Conservation (phyloP, 1,140 invertebrate species). For the Himalopsyche phryganea region DNA sequence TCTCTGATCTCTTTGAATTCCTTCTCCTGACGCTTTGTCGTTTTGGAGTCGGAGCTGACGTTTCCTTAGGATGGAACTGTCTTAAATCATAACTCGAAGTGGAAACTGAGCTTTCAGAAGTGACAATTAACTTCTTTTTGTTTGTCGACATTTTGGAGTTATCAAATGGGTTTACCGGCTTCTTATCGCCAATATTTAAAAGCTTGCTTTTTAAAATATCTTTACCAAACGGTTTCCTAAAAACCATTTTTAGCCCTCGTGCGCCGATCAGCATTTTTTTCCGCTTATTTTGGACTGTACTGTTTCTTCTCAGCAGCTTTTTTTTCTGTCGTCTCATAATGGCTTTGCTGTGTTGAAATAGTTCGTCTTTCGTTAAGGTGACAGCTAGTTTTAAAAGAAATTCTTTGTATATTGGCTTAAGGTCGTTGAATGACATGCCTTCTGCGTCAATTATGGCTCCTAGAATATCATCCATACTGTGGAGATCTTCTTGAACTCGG, state of each 20-base stretch:
- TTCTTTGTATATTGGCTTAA: slow-evolving; percentile 87
- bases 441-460: slow-evolving; percentile 83
- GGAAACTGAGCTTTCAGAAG: slow-evolving; percentile 56
- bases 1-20: slow-evolving; percentile 47
- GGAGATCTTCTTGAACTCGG: slow-evolving; percentile 77
- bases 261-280: slow-evolving; percentile 53
- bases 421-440: slow-evolving; percentile 88
- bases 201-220: slow-evolving; percentile 51
- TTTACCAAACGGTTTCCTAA: slow-evolving; percentile 53
- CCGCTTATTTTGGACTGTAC: slow-evolving; percentile 51
- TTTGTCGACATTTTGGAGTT: slow-evolving; percentile 35
- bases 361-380: slow-evolving; percentile 83
- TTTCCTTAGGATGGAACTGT: slow-evolving; percentile 56
- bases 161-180: slow-evolving; percentile 34
- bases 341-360: slow-evolving; percentile 82
- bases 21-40: slow-evolving; percentile 44
- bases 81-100: slow-evolving; percentile 58
- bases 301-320: slow-evolving; percentile 56
- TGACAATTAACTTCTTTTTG: slow-evolving; percentile 42
- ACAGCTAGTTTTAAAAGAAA: slow-evolving; percentile 81
- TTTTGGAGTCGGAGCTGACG: slow-evolving; percentile 42
- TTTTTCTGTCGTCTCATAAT: slow-evolving; percentile 83
- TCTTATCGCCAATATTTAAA: slow-evolving; percentile 36
- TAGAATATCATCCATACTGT: slow-evolving; percentile 83
- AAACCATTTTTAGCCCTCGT: slow-evolving; percentile 55